These are phyloP conservation scores for Cataglyphis livida DNA, from an alignment of 2,888 invertebrate species.

Conservation along the genomic window DNA sequence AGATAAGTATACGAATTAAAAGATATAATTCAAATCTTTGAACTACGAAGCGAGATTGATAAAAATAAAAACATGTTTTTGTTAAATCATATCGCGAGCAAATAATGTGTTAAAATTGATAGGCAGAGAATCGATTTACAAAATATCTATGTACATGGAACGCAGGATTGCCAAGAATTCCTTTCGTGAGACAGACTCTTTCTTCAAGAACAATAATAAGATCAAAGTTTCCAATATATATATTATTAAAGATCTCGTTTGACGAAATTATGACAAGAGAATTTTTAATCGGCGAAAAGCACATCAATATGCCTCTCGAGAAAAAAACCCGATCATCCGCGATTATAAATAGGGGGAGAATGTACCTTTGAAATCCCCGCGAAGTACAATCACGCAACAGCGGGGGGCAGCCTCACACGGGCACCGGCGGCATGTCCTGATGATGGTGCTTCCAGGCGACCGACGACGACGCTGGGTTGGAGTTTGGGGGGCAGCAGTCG, in stretches of 20 bases:
- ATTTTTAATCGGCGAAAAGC: not conserved
- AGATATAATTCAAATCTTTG: not conserved
- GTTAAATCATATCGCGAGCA: not conserved
- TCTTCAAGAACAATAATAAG: not conserved
- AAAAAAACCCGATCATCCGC: not conserved
- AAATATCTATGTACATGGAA: not conserved
- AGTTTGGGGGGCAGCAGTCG: conserved; percentile 91
- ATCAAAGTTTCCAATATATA: not conserved
- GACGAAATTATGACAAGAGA: not conserved
- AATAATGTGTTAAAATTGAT: not conserved
- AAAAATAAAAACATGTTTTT: not conserved
- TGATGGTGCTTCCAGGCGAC: conserved; percentile 81
- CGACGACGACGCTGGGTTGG: conserved; percentile 80
- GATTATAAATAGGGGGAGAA: not conserved
- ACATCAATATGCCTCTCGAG: too few species aligned
- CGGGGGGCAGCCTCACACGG: conserved; percentile 85
- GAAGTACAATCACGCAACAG: conserved; percentile 85
- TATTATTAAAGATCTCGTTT: too few species aligned
- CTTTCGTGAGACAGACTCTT: not conserved
- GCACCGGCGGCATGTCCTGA: conserved; percentile 83
- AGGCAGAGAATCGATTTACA: not conserved
- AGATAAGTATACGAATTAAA: not conserved
- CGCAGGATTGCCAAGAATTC: not conserved
- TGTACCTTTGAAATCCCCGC: conserved; percentile 84
- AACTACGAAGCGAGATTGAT: not conserved